Base-by-base conservation (phyloP, 1,140 invertebrate genomes). In the Drosophila kohkoa region DNA sequence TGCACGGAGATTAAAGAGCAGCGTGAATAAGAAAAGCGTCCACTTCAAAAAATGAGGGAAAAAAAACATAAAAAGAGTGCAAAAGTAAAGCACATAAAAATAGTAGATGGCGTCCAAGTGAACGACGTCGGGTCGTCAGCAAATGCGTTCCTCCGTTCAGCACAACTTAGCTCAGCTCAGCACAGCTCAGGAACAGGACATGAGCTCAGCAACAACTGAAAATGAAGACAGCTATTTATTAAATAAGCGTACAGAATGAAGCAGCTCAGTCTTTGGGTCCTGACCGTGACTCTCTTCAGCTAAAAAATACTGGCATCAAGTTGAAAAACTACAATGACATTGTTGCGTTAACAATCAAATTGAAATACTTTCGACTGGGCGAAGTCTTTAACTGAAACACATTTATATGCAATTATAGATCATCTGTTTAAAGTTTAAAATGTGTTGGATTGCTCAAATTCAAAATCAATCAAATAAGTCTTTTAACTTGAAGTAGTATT, bases 1-100 rank as follows among this genome's bases (percentile, higher is more conserved):
- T 49, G 60, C 38, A 35, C 15, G n/a, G 55, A 80, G 81, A 83
- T 85, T 83, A 85, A 71, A 77, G 81, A 58, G 48, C 57, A 69
- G 59, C 41, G 48, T 30, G 72, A 54, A 71, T 67, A 16, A 15
- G 59, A n/a, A 46, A 58, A 20, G 11, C 51, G 35, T 13, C 32
- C 49, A 81, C 67, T 65, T 15, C 15, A 25, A 7, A 71, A 55
- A 70, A 48, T 10, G 20, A 58, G 20, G 15, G 25, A n/a, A 13
- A 57, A 25, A 15, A 15, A 16, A 57, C 16, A 35, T 32, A 20
- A 15, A 6, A 45, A 16, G 20, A 30, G 41, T 4, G 32, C 41
- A 48, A 70, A 32, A 51, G 52, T 59, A 54, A 57, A 32, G 52
- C 52, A 45, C 72, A 83, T 66, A 65, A 80, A 72, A 76, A 68